phyloP scores from a whole-genome alignment of 2,113 vertebrate genomes.

The Mystacornis crossleyi region DNA sequence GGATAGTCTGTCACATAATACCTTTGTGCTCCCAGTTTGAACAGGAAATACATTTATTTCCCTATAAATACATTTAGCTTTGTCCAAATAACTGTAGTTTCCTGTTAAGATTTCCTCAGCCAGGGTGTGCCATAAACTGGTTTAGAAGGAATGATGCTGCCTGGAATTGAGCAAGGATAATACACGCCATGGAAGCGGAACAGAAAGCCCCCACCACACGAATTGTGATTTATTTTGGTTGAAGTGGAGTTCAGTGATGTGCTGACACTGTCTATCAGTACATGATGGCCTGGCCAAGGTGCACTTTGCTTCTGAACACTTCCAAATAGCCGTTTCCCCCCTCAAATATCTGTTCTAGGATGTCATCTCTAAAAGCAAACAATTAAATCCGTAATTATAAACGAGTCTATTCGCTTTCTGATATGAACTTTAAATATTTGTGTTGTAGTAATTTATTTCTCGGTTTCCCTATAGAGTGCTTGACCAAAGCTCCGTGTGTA shows the following conservation, averaged over 20 bases:
- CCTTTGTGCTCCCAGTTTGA: background rate
- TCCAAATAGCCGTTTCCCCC: background rate
- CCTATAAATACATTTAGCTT: background rate
- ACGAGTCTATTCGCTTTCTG: background rate
- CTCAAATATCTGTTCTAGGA: background rate
- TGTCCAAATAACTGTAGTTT: conserved; percentile 1
- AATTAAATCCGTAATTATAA: background rate
- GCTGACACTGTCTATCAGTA: background rate
- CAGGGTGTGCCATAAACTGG: background rate
- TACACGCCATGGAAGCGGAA: background rate
- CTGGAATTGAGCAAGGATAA: background rate
- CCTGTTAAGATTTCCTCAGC: background rate
- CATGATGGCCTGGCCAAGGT: background rate
- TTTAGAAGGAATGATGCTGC: conserved; percentile 4
- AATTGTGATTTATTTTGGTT: conserved; percentile 19
- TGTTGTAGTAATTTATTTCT: background rate
- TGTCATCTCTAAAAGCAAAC: conserved; percentile 4
- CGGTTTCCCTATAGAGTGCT: background rate
- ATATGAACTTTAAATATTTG: background rate
- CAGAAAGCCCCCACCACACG: background rate
- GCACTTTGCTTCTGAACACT: background rate
- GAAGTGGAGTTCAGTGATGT: background rate
- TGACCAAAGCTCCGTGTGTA: background rate
- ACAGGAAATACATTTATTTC: conserved; percentile 42
- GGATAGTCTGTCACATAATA: background rate